Percentiles rank a stretch among this genome's conserved stretches.
phyloP scores from a whole-genome alignment of 23 tunicate species.

The Halocynthia roretzi region DNA sequence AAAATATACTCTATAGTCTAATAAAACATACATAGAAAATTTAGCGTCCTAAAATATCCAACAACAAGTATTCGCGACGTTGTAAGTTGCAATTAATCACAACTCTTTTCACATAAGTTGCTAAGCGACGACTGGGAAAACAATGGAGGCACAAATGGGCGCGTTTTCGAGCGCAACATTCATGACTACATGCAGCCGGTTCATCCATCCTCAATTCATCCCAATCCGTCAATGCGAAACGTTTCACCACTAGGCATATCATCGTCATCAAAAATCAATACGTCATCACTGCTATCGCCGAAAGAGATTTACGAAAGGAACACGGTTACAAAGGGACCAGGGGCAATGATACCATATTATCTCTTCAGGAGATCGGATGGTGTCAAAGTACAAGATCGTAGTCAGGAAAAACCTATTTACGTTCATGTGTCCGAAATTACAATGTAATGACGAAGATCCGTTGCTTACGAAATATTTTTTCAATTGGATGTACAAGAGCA shows the following conservation, averaged over 20 bases:
- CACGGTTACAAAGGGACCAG: neutral
- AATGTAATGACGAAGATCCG: constrained; percentile 1
- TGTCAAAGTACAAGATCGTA: constrained; percentile 1
- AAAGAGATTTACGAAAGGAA: constrained; percentile 16
- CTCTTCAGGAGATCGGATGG: constrained; percentile 37
- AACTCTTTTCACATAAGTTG: neutral
- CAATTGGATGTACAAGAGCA: no score
- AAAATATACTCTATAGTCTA: no score
- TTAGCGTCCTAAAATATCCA: no score
- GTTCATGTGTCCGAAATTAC: constrained; percentile 52
- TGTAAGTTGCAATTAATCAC: neutral
- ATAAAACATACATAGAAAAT: no score
- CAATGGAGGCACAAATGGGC: neutral
- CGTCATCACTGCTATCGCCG: no score
- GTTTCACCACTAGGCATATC: no score
- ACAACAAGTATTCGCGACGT: no score
- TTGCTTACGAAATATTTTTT: no score
- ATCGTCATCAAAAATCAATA: no score
- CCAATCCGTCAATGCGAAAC: neutral
- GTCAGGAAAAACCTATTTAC: constrained; percentile 26
- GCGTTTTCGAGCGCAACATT: constrained; percentile 15
- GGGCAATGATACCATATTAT: constrained; percentile 25
- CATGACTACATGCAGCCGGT: constrained; percentile 13
- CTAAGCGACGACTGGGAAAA: neutral
- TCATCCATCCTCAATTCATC: neutral